Conservation (phyloP, 2,113 vertebrate species). For the Crocuta crocuta region DNA sequence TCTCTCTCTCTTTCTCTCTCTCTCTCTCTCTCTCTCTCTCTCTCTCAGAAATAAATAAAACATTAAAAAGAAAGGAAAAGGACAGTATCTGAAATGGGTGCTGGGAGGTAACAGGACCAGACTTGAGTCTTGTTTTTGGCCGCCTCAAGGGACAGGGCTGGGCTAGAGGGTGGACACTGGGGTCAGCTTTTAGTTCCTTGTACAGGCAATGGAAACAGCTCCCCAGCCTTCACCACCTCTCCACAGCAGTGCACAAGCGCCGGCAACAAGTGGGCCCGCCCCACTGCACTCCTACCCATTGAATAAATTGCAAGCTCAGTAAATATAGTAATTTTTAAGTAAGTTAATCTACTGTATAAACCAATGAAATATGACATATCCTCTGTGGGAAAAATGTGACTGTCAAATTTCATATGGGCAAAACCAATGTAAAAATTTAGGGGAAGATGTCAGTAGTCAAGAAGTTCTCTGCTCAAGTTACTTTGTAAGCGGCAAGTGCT, state of each 20-base stretch:
- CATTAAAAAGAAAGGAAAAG: neutral
- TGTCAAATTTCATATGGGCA: constrained; percentile 3
- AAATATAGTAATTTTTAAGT: constrained; percentile 21
- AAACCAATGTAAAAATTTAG: neutral
- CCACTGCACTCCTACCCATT: neutral
- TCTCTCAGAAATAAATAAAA: too few relatives aligned
- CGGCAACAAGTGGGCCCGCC: neutral
- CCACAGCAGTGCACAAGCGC: neutral
- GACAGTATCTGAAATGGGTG: neutral
- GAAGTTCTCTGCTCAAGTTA: constrained; percentile 33
- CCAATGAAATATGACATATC: constrained; percentile 16
- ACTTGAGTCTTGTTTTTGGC: neutral
- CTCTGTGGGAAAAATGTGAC: neutral
- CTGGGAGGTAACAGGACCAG: neutral
- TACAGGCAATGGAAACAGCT: neutral
- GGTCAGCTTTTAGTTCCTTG: neutral
- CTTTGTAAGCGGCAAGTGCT: constrained; percentile 40
- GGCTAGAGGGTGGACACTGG: neutral
- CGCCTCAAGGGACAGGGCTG: neutral
- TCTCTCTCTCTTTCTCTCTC: too few relatives aligned
- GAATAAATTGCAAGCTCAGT: neutral
- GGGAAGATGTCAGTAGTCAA: neutral
- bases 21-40: too few relatives aligned
- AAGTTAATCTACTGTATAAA: neutral
- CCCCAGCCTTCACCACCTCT: neutral